phyloP scores from a whole-genome alignment of 2,888 invertebrate species.

The Pyrgus malvae region DNA sequence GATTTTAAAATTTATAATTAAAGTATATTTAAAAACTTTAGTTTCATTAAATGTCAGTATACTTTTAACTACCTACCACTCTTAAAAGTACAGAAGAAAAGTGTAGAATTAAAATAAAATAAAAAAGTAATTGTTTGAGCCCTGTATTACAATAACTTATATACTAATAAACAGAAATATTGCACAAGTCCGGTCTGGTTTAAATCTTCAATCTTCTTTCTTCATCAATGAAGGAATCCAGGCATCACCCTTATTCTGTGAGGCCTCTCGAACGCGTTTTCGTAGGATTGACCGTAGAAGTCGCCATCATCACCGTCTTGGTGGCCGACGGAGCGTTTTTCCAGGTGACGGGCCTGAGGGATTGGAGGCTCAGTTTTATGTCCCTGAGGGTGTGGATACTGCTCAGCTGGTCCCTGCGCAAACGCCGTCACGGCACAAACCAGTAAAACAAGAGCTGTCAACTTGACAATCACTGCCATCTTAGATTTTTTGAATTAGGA shows the following conservation, averaged over 20 bases:
- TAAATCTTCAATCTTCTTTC: neutral
- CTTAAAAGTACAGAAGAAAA: neutral
- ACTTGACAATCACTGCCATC: conserved; percentile 47
- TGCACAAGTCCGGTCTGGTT: conserved; percentile 22
- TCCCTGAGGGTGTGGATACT: neutral
- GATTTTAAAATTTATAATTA: conserved; percentile 41
- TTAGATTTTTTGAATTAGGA: conserved; percentile 30
- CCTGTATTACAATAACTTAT: conserved; percentile 28
- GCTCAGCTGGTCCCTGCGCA: conserved; percentile 26
- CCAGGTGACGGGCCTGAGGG: conserved; percentile 43
- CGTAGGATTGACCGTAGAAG: conserved; percentile 41
- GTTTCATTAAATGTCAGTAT: neutral
- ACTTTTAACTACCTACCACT: neutral
- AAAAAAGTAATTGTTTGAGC: conserved; percentile 37
- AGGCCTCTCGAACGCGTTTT: conserved; percentile 51
- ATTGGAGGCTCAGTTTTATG: neutral
- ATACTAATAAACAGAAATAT: conserved; percentile 22
- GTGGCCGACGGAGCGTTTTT: conserved; percentile 48
- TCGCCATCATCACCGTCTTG: conserved; percentile 47
- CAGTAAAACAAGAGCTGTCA: conserved; percentile 46
- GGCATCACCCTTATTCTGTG: conserved; percentile 61
- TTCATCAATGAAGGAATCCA: conserved; percentile 55
- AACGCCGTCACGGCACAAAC: conserved; percentile 43
- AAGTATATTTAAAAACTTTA: neutral
- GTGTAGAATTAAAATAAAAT: conserved; percentile 23